Percentiles rank a stretch among this genome's conserved stretches.
phyloP scores from a whole-genome alignment of 2,888 invertebrate species.

The Pachycephus smyrnensis region DNA sequence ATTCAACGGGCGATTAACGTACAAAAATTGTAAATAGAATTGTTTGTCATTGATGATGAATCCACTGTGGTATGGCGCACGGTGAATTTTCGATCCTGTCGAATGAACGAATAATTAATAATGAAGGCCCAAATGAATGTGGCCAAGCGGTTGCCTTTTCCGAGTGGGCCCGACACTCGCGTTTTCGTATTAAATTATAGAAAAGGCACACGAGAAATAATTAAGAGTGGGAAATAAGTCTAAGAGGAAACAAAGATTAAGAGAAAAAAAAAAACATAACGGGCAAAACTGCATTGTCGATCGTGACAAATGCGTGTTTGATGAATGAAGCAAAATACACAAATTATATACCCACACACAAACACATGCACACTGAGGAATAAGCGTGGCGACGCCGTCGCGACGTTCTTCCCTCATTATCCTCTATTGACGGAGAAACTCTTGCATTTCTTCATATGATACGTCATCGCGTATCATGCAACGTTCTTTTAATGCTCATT shows the following conservation, averaged over 20 bases:
- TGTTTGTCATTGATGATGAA: background rate
- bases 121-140: background rate
- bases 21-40: background rate
- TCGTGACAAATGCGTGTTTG: background rate
- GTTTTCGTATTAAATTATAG: background rate
- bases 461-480: slow-evolving; percentile 36
- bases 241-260: background rate
- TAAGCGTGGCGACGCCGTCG: background rate
- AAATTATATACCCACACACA: background rate
- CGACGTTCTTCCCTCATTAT: background rate
- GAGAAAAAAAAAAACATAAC: background rate
- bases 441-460: slow-evolving; percentile 44
- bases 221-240: background rate
- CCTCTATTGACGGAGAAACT: slow-evolving; percentile 26
- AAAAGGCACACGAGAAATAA: background rate
- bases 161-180: background rate
- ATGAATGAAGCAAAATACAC: background rate
- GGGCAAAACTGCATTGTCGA: background rate
- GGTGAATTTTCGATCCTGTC: background rate
- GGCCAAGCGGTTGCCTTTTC: background rate
- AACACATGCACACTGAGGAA: background rate
- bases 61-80: background rate
- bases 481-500: slow-evolving; percentile 21
- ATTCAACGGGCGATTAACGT: background rate
- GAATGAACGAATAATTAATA: background rate